Conservation (phyloP, 2,113 vertebrate genomes). For the Salvelinus fontinalis region DNA sequence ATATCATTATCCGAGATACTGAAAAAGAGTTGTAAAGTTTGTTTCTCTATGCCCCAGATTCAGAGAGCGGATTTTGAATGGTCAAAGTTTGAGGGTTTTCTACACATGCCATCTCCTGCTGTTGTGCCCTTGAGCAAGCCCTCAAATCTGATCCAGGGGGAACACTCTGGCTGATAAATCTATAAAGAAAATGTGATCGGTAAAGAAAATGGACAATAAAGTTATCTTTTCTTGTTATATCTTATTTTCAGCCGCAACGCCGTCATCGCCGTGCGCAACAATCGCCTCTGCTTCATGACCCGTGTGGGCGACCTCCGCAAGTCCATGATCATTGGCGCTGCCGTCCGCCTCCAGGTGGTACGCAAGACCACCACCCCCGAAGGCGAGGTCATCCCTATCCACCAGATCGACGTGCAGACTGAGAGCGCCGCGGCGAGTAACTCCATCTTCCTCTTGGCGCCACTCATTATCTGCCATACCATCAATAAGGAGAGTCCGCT, state of each 20-base stretch:
- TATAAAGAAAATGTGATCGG: no score
- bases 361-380: constrained; percentile 91
- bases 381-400: constrained; percentile 95
- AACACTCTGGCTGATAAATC: no score
- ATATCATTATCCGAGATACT: no score
- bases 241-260: constrained; percentile 83
- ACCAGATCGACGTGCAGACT: constrained; percentile 92
- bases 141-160: no score
- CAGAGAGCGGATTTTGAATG: no score
- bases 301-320: constrained; percentile 94
- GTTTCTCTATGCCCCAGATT: no score
- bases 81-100: no score
- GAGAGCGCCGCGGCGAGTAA: constrained; percentile 89
- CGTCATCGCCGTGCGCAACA: constrained; percentile 89
- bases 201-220: no score
- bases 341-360: constrained; percentile 91
- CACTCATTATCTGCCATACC: constrained; percentile 91
- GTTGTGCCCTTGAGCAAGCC: no score
- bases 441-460: constrained; percentile 92
- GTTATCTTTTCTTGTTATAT: no score
- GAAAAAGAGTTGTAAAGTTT: no score
- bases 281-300: constrained; percentile 95
- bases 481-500: constrained; percentile 91
- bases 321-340: constrained; percentile 97
- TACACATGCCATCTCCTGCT: no score